These are phyloP conservation scores for Chloromyia formosa DNA, from an alignment of 2,888 invertebrate genomes.

Conservation along the genomic window DNA sequence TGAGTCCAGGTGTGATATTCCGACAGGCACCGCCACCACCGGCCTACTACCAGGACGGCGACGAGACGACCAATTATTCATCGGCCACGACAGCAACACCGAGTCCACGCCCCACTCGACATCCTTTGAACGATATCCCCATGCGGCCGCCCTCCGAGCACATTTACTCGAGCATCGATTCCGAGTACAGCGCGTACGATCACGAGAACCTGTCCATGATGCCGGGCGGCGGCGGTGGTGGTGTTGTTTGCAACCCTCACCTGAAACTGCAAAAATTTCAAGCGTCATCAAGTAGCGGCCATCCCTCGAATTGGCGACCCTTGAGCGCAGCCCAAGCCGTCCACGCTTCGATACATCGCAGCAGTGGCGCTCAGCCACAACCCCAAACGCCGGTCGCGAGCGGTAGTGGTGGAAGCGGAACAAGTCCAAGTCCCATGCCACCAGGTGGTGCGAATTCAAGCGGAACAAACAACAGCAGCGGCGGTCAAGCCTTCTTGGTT, in stretches of 20 bases:
- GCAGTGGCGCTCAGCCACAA: slow-evolving; percentile 47
- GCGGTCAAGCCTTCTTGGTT: slow-evolving; percentile 62
- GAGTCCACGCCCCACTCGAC: slow-evolving; percentile 65
- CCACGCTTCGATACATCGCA: slow-evolving; percentile 50
- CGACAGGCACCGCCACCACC: slow-evolving; percentile 67
- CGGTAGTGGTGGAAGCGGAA: slow-evolving; percentile 40
- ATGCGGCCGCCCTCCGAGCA: slow-evolving; percentile 85
- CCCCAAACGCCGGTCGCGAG: slow-evolving; percentile 53
- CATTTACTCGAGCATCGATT: slow-evolving; percentile 90
- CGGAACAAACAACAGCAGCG: slow-evolving; percentile 51
- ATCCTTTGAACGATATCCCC: slow-evolving; percentile 61
- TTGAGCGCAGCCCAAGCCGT: slow-evolving; percentile 27
- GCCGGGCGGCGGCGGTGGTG: slow-evolving; percentile 57
- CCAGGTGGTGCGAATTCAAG: slow-evolving; percentile 28
- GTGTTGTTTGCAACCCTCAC: slow-evolving; percentile 55
- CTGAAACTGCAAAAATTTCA: slow-evolving; percentile 42
- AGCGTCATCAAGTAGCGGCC: slow-evolving; percentile 49
- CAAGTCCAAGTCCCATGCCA: not conserved
- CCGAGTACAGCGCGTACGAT: slow-evolving; percentile 85
- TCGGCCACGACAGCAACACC: slow-evolving; percentile 75
- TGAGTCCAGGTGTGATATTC: slow-evolving; percentile 65
- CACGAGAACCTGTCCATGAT: slow-evolving; percentile 69
- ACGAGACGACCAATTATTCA: slow-evolving; percentile 70
- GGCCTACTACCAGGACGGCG: slow-evolving; percentile 66
- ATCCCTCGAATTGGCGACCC: slow-evolving; percentile 47